Evolutionary conservation across 2,113 vertebrate genomes (phyloP), one percentile per base, ranked within the genome.

Genomic region (Corythoichthys haematopterus): DNA sequence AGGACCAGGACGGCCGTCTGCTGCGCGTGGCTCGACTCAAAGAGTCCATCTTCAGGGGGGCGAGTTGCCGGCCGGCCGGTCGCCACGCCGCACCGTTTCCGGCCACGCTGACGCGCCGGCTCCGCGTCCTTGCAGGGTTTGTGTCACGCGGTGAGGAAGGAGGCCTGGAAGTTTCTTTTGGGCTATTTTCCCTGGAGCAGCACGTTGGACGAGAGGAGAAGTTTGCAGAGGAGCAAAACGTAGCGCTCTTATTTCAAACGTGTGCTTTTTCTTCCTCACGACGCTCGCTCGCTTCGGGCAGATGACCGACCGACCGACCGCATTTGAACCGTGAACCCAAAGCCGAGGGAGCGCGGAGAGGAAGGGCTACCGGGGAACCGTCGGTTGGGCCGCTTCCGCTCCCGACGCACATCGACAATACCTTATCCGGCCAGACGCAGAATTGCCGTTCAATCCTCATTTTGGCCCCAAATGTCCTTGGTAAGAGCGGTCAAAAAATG

Each of bases 131-230:
- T 75, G 58, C 75, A 99, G 96, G 97, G 95, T 35, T 91, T 99
- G 51, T 94, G 93, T 79, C 93, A 98, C 73, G 89, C 90, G 0
- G 57, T 96, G 66, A 94, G 96, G 87, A 98, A 94, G 70, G 94
- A 97, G 55, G 94, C 89, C 2, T 98, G 96, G 96, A 98, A 97
- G 88, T 98, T 96, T 74, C 92, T 99, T 76, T 69, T 99, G 84
- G 92, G 94, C 0, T 98, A 95, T 81, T 96, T 94, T 82, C 92
- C 95, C 16, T 98, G 97, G 96, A 86, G 93, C 68, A 97, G 95
- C 82, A 93, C 94, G 15, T 90, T 91, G 69, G 97, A 98, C 71
- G 93, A 95, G 81, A 94, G 96, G 88, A 91, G 92, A 74, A 80
- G 74, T 11, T 84, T 96, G 58, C 94, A 94, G 68, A 96, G 93